Base-by-base conservation (phyloP, 2,113 vertebrate species). In the Mus pahari region DNA sequence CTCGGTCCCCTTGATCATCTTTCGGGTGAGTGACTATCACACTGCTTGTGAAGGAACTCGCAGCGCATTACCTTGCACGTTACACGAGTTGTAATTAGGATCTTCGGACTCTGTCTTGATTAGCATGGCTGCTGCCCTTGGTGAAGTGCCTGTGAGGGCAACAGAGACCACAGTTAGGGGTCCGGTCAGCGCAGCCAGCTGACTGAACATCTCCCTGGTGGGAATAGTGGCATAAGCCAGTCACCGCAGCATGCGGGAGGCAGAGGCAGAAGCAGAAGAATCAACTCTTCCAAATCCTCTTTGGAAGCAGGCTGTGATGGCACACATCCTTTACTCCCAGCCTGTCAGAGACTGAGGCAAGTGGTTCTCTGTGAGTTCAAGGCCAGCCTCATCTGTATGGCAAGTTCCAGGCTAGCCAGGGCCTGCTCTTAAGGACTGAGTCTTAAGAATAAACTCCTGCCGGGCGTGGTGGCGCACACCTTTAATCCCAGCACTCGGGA, bases 61-160 rank as follows among this genome's bases (percentile, higher is more conserved):
- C 39, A 66, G 2, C 36, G 45, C 0, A 8, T 97, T 98, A 99
- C 99, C 98, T 98, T 97, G 97, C 90, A 90, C 93, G 71, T 79
- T 95, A 50, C 97, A 98, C 0, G 90, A 92, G 91, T 97, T 97
- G 90, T 98, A 99, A 53, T 96, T 98, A 48, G 98, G 96, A 78
- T 99, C 98, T 48, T 98, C 98, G 0, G 42, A 83, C 96, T 99
- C 99, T 83, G 98, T 98, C 94, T 99, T 99, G 95, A 99, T 58
- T 13, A 97, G 82, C 58, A 98, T 70, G 19, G 94, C 31, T 64
- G 91, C 9, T 36, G 94, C n/a, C 95, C 98, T 97, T 50, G 96
- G 88, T 26, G 97, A 86, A 75, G 96, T 36, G 60, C 96, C 98
- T 99, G 91, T 33, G 92, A 58, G 89, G 88, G 81, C 53, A 96